phyloP scores from a whole-genome alignment of 2,113 vertebrate species.

The Cricetomys ansorgei region DNA sequence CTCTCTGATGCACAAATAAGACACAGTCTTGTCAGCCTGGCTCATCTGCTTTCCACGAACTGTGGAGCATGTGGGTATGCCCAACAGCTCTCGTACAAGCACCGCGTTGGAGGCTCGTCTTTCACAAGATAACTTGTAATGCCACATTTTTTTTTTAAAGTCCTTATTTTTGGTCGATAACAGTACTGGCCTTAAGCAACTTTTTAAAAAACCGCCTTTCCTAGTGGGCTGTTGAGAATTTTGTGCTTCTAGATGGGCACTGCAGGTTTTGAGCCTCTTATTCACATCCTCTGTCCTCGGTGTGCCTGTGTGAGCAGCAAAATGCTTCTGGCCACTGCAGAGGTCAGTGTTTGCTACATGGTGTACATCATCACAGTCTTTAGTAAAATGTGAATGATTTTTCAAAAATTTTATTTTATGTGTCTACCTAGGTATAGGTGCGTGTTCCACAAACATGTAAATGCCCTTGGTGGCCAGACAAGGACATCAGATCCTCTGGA shows the following conservation, averaged over 20 bases:
- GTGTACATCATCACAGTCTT: background rate
- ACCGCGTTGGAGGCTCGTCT: background rate
- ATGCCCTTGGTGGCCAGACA: background rate
- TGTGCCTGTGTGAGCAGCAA: background rate
- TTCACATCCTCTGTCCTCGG: too few relatives aligned
- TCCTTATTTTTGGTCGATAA: background rate
- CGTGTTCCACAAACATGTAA: background rate
- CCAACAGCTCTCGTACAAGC: background rate
- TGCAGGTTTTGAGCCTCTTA: background rate
- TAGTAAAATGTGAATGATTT: background rate
- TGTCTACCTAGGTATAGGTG: background rate
- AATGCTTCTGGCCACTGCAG: background rate
- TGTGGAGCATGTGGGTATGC: background rate
- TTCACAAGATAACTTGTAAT: background rate
- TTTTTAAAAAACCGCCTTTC: background rate
- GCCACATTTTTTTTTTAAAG: background rate
- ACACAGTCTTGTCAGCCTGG: background rate
- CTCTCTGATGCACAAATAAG: background rate
- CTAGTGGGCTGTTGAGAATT: background rate
- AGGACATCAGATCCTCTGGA: background rate
- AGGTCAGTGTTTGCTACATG: background rate
- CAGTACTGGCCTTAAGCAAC: background rate
- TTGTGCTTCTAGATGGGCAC: background rate
- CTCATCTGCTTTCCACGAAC: background rate
- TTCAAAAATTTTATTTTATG: background rate